phyloP scores from a whole-genome alignment of 2,888 invertebrate genomes.

The Lasioglossum figueresi region DNA sequence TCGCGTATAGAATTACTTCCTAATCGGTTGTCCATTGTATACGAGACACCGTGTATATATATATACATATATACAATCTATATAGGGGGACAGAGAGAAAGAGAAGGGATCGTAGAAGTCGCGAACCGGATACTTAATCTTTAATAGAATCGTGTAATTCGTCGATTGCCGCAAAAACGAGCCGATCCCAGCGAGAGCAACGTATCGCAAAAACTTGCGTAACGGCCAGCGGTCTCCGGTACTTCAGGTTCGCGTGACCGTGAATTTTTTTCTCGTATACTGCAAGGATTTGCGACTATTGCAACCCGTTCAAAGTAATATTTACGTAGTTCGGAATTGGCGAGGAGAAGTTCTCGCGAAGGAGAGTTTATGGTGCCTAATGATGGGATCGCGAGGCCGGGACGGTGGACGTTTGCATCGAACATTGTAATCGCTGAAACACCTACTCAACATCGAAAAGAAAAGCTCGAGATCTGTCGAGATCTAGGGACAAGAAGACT shows the following conservation, averaged over 20 bases:
- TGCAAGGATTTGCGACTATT: conserved; percentile 12
- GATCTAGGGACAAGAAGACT: neutral
- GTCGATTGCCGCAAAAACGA: conserved; percentile 57
- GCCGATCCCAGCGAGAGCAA: conserved; percentile 16
- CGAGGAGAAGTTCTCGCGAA: neutral
- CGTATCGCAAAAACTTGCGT: conserved; percentile 35
- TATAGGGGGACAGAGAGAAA: neutral
- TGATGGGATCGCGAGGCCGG: neutral
- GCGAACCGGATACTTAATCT: conserved; percentile 42
- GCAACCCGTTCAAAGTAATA: conserved; percentile 6
- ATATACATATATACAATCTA: neutral
- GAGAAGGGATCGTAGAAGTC: neutral
- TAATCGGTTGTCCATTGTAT: too few relatives aligned
- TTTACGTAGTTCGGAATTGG: conserved; percentile 20
- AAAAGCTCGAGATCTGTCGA: neutral
- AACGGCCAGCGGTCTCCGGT: conserved; percentile 17
- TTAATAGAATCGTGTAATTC: conserved; percentile 67
- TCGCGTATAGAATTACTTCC: too few relatives aligned
- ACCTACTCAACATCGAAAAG: neutral
- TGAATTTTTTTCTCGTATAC: neutral
- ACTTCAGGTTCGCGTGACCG: neutral
- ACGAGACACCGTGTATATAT: too few relatives aligned
- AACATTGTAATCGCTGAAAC: neutral
- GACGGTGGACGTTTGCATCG: neutral
- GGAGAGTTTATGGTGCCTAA: conserved; percentile 1